Base-by-base conservation (phyloP, 2,888 invertebrate genomes). In the Macropis europaea region DNA sequence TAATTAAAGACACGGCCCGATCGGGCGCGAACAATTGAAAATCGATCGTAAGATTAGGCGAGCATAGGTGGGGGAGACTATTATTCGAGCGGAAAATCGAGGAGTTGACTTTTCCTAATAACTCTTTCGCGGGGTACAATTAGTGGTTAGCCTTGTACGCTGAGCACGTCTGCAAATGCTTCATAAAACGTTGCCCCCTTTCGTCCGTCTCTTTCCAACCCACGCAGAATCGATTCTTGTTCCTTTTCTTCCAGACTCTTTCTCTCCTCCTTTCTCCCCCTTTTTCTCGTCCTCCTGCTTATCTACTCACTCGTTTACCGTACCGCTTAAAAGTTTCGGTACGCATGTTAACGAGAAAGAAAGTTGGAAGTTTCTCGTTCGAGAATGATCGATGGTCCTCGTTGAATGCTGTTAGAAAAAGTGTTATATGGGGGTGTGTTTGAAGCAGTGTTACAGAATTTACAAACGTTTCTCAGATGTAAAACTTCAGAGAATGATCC, bases 61-160 rank as follows among this genome's bases (percentile, higher is more conserved):
- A 9, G 42, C 28, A 17, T 28, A 38, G 42, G 28, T 47, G 36
- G 47, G 56, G 24, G 30, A 9, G 19, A 50, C 17, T 70, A 53
- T 67, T 63, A 40, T 15, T 11, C 53, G 26, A 40, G 48, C 32
- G 54, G 50, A 43, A 60, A 76, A 67, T 73, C 62, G 62, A 60
- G 56, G 19, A 68, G 60, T 53, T 24, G 42, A 47, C 42, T 36
- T 71, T 57, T 73, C 52, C 77, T 81, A 81, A 85, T 84, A 84
- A 86, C 82, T 86, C 82, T 80, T 79, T 81, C 54, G 70, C 32
- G 64, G 62, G 78, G 73, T 77, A 84, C 84, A 85, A 87, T 87
- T 87, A 87, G 84, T 80, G 87, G 83, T 79, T 82, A 82, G 77
- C 73, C 79, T 79, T 73, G 83, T 76, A 84, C 63, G 76, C 84